Evolutionary conservation across 2,888 invertebrate genomes (phyloP), one percentile per base, ranked within the genome.

Genomic region (Nysson spinosus): DNA sequence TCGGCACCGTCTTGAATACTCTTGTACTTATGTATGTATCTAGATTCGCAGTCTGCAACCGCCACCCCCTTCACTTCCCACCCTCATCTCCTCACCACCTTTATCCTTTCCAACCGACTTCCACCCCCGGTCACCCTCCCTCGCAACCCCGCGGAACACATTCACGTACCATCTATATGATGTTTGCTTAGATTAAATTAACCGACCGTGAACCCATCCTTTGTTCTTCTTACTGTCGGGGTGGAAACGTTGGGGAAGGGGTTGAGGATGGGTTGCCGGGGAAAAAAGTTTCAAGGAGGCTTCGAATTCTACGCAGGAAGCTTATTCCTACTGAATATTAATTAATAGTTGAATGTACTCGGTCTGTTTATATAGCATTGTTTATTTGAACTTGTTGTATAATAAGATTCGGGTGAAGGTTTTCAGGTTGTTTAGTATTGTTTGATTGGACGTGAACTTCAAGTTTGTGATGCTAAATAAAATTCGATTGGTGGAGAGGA

Each of bases 121-220:
- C 46, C 65, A 57, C 68, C 62, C 61, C 30, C 56, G 34, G 52
- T 43, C 52, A 14, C 35, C 40, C 47, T 35, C 64, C 52, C 56
- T 51, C 63, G 57, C 58, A 64, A 67, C 72, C 65, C 62, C 62
- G 66, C 65, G 65, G 63, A 81, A 83, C 79, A 80, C 80, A 82
- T 82, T 81, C 82, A 69, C 79, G 75, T 82, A 75, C 82, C 80
- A 80, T 82, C 81, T 79, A 80, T 80, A 80, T 81, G 81, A 85
- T 85, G 84, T 85, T 86, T 86, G 85, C 84, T 83, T 82, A 82
- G 83, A 86, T 85, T 86, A 85, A 85, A 86, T 85, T 85, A 86
- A 85, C 83, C 82, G 80, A 79, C 78, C 79, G 79, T 77, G 70
- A 74, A 74, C 68, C 67, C 76, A 70, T 77, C 80, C 80, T 83